Evolutionary conservation across 2,888 invertebrate species (phyloP), one percentile per base, ranked within the genome.

Genomic region (Pristionchus exspectatus): DNA sequence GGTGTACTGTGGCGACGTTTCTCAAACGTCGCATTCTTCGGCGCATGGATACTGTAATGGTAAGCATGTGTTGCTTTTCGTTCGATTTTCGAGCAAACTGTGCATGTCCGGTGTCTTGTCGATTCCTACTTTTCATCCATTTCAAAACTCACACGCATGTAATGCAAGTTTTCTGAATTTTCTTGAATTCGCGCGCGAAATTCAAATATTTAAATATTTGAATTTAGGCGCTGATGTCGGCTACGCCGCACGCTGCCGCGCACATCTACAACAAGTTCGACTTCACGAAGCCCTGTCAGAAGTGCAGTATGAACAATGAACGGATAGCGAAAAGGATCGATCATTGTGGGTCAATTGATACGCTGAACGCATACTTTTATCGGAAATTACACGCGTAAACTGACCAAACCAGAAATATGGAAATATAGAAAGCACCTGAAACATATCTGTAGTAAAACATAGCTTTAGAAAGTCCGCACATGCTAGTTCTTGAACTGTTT

Each of bases 321-420:
- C 90, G 90, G 59, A 93, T 91, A 33, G 94, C 94, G 54, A 89
- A 93, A 87, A 92, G 90, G 84, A 94, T 94, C 83, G 94, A 94
- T 89, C 88, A 91, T 91, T 93, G 94, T 94, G 84, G 88, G 93
- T 90, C n/a, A 24, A 4, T 63, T n/a, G 63, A 63, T 18, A 50
- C 44, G 10, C 12, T 50, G 44, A 44, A 44, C 44, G 9, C 4
- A 44, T 44, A 50, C 12, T 50, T 50, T 50, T 50, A 0, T 50
- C 12, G 3, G 44, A 50, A 9, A 50, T 38, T 21, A 9, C 69
- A 27, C 27, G 24, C 5, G 9, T 9, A 69, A 7, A 14, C 24
- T 27, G 69, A 27, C 5, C 9, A 3, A 27, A 69, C 27, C n/a
- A 63, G 0, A 27, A 69, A 69, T 69, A 2, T 2, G 27, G 59